Conservation (phyloP, 2,113 vertebrate genomes). For the Oryctolagus cuniculus region DNA sequence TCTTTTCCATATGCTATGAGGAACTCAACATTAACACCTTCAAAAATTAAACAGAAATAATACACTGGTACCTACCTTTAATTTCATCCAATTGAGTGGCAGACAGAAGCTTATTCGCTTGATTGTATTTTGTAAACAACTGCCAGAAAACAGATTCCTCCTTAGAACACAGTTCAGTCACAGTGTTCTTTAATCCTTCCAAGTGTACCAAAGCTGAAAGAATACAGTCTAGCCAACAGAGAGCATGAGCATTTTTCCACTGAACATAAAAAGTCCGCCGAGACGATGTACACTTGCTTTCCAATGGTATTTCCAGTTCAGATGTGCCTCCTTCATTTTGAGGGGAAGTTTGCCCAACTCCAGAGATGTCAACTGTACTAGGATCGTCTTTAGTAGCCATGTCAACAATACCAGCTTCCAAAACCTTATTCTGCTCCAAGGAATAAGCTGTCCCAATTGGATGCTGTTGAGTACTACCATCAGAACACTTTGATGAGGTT, state of each 20-base stretch:
- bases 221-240: conserved; percentile 96
- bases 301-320: conserved; percentile 60
- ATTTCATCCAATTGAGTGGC: conserved; percentile 77
- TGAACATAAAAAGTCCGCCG: conserved; percentile 86
- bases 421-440: conserved; percentile 56
- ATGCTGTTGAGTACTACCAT: conserved; percentile 8
- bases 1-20: background rate
- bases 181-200: conserved; percentile 83
- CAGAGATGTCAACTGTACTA: background rate
- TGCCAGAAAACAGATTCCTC: conserved; percentile 86
- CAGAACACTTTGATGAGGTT: conserved; percentile 30
- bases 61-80: conserved; percentile 82
- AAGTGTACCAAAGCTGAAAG: conserved; percentile 92
- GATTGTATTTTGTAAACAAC: conserved; percentile 88
- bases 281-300: background rate
- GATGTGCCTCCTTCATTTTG: conserved; percentile 56
- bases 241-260: conserved; percentile 91
- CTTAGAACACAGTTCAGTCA: conserved; percentile 59
- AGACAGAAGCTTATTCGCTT: conserved; percentile 84
- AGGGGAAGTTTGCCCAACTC: conserved; percentile 34
- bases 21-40: background rate
- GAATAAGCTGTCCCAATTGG: background rate
- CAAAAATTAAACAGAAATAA: conserved; percentile 23
- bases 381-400: conserved; percentile 9
- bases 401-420: conserved; percentile 53